A percentile compares a stretch with the other conserved stretches of the same genome.
Evolutionary conservation across 2,797 vertebrate species (phyloP).

Genomic region (Parauchenoglanis ngamensis): DNA sequence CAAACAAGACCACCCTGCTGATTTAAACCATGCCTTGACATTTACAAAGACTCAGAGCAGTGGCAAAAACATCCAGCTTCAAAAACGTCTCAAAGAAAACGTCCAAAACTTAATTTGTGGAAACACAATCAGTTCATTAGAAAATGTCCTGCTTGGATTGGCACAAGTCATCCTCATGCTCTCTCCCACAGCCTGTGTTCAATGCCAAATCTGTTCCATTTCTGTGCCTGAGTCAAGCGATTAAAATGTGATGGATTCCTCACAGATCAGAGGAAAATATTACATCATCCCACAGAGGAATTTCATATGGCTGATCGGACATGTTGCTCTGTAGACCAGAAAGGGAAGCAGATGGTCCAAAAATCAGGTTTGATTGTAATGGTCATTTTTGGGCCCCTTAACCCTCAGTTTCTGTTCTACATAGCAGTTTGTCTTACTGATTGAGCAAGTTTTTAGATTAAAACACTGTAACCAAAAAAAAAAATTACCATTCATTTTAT

Average conservation of each 20-base stretch:
- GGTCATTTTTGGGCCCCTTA: background rate
- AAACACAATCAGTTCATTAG: background rate
- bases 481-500: background rate
- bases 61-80: constrained; percentile 13
- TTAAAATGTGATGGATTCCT: constrained; percentile 17
- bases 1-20: constrained; percentile 11
- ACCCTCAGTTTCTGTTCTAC: background rate
- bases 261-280: background rate
- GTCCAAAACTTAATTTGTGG: background rate
- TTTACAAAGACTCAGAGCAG: constrained; percentile 19
- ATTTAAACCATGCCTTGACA: background rate
- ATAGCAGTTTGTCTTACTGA: background rate
- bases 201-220: constrained; percentile 14
- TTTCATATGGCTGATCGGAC: background rate
- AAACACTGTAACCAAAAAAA: background rate
- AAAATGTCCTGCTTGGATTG: constrained; percentile 20
- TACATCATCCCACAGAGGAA: constrained; percentile 26
- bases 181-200: constrained; percentile 1
- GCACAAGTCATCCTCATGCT: background rate
- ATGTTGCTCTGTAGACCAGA: constrained; percentile 7
- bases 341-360: background rate
- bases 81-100: constrained; percentile 15
- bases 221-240: background rate
- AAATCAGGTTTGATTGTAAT: background rate
- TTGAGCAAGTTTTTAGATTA: background rate